Evolutionary conservation across 2,797 vertebrate genomes (phyloP).

Genomic region (Heterohyrax brucei): DNA sequence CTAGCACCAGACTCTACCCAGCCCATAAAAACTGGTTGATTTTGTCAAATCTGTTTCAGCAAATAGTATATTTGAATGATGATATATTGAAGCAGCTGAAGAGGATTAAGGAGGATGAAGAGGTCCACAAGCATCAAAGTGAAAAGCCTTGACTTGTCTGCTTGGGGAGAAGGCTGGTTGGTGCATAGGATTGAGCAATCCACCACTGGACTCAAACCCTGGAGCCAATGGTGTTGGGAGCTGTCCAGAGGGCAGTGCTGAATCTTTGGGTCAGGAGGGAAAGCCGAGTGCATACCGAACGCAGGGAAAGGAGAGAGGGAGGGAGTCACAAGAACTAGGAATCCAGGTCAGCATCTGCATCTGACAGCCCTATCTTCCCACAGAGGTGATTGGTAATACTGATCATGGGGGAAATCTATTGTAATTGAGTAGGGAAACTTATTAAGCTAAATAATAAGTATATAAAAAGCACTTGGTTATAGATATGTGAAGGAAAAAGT

Average conservation of each 20-base stretch:
- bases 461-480: conserved; percentile 1
- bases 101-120: neutral
- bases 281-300: neutral
- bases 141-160: neutral
- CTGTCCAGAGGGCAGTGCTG: conserved; percentile 50
- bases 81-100: neutral
- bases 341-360: conserved; percentile 11
- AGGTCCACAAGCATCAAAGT: no score
- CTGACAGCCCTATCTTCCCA: neutral
- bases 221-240: neutral
- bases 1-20: neutral
- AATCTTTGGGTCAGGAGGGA: neutral
- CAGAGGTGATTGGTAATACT: neutral
- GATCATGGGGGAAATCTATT: neutral
- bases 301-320: neutral
- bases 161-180: neutral
- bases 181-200: fast-evolving
- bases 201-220: fast-evolving
- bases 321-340: neutral
- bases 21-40: neutral
- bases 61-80: neutral
- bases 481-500: neutral
- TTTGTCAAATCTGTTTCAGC: neutral
- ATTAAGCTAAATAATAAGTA: neutral
- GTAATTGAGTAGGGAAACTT: neutral